Base-by-base conservation (phyloP, 1,140 invertebrate species). In the Scaptomyza graminum region DNA sequence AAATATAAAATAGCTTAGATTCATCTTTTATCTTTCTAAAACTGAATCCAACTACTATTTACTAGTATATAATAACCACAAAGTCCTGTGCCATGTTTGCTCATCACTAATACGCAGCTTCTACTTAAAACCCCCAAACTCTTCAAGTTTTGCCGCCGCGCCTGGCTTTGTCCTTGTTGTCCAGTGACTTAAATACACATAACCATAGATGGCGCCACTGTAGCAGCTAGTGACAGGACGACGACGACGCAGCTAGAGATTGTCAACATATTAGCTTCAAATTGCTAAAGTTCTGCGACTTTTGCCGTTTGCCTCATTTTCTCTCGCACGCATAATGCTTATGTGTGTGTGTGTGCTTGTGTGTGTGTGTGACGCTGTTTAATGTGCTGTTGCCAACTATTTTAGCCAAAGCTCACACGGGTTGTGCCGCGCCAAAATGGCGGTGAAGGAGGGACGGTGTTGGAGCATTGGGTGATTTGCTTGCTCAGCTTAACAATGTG, bases 351-450 rank as follows among this genome's bases (percentile, higher is more conserved):
- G 15, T 22, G 55, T 54, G 52, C 37, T 63, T 41, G 39, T 31
- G 59, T 44, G 41, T 49, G 57, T 61, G 59, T 41, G 62, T 22
- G 18, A 22, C 18, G 18, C 18, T 31, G 59, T 90, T 90, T 90
- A 90, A 90, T 90, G 74, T 90, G 88, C 76, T 90, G 88, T 90
- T 90, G 82, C 87, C 87, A 90, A 90, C 87, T 90, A 90, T 90
- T 90, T 90, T 84, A 84, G 83, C 87, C 77, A 84, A 90, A 88
- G 83, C 83, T 79, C 83, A 88, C 79, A 87, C 75, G 83, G 79
- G 83, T 76, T 88, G 31, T 9, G 83, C 74, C 28, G n/a, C 60
- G 44, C 47, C 70, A 68, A 71, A 41, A 1, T 31, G 51, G 57
- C 59, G 44, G 28, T 57, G 63, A 39, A 3, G 39, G 9, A 6